Base-by-base conservation (phyloP, 2,797 vertebrate genomes). In the Amazonetta brasiliensis region DNA sequence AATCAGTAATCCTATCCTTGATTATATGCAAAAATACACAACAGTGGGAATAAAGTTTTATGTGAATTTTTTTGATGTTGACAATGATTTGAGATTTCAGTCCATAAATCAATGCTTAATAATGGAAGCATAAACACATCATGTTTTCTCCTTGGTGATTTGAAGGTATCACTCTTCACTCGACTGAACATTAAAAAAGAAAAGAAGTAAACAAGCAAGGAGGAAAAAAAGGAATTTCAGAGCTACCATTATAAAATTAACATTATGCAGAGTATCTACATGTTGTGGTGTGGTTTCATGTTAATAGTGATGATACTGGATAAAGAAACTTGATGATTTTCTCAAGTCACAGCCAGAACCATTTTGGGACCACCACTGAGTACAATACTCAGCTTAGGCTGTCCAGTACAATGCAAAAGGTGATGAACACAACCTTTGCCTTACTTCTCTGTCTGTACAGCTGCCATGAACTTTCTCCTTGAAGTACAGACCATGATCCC, bases 1-100 rank as follows among this genome's bases (percentile, higher is more conserved):
- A 79, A 95, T 96, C 85, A 95, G 77, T 89, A 95, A 96, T 94
- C 54, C 21, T 71, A 86, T 56, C 56, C 67, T 87, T 83, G 90
- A 71, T 46, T 54, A 89, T 80, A 81, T n/a, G 60, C 39, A 64
- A 63, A 95, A 93, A 44, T 31, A 13, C 1, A 5, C 18, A 75
- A 52, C 11, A 33, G 35, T 73, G 41, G 60, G 84, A 83, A 86
- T 17, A 78, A 78, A 89, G 54, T 33, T 31, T 14, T n/a, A 74
- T 22, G 22, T 73, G 52, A 41, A 78, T 28, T 86, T 86, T 68
- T 92, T 95, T 92, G 18, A 19, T 78, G 20, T 25, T 84, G 37
- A 72, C 1, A 20, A 52, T 26, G 33, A 69, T 83, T 87, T 81
- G 63, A 88, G n/a, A 33, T 82, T 92, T 79, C 19, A 41, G 80